Evolutionary conservation across 2,113 vertebrate genomes (phyloP).

Genomic region (Notiomystis cincta): DNA sequence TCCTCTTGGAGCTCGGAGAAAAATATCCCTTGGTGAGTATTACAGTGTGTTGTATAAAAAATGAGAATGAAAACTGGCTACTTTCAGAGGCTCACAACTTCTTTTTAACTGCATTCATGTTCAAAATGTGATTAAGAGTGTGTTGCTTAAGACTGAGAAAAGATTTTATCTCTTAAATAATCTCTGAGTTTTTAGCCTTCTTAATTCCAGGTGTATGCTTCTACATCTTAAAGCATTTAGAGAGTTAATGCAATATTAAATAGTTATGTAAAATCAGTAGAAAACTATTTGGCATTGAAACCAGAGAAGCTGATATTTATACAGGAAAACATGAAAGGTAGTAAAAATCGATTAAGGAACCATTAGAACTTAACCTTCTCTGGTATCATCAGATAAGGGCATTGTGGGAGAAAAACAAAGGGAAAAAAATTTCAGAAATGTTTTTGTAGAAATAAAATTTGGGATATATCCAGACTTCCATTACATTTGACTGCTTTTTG

Average conservation of each 20-base stretch:
- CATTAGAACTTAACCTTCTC: neutral
- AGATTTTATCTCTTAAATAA: neutral
- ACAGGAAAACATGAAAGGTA: neutral
- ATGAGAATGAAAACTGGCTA: neutral
- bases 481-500: neutral
- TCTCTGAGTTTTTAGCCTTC: neutral
- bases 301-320: neutral
- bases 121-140: neutral
- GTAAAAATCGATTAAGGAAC: neutral
- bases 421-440: neutral
- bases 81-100: neutral
- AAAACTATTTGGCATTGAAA: neutral
- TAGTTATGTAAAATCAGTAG: neutral
- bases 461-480: neutral
- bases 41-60: neutral
- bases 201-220: neutral
- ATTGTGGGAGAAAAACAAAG: accelerated
- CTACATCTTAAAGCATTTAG: neutral
- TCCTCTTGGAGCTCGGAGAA: neutral
- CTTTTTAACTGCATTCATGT: neutral
- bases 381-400: neutral
- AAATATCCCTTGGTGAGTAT: neutral
- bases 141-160: neutral
- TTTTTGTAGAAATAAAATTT: neutral
- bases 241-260: neutral